Percentiles rank a stretch among this genome's conserved stretches.
Evolutionary conservation across 2,113 vertebrate species (phyloP).

Genomic region (Podilymbus podiceps): DNA sequence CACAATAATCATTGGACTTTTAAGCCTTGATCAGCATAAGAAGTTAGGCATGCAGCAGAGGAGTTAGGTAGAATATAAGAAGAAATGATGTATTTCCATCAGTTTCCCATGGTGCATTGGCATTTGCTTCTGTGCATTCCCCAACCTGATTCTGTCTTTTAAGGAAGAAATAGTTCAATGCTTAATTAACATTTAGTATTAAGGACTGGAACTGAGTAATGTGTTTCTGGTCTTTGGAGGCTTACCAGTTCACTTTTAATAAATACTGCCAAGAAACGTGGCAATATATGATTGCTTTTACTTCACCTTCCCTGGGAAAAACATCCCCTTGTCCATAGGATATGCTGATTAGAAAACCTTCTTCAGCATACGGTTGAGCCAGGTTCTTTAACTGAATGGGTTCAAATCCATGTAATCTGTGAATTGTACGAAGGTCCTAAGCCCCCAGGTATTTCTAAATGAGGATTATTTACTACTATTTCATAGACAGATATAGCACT

Average conservation of each 20-base stretch:
- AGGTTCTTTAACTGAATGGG: background rate
- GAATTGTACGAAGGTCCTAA: background rate
- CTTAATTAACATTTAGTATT: background rate
- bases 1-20: background rate
- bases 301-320: accelerated
- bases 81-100: background rate
- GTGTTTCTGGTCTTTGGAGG: background rate
- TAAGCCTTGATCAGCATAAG: background rate
- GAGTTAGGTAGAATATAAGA: background rate
- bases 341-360: background rate
- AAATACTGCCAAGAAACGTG: background rate
- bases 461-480: background rate
- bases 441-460: background rate
- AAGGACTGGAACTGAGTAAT: background rate
- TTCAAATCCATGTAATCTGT: background rate
- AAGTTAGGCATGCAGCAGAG: background rate
- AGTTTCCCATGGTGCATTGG: background rate
- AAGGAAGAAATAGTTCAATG: background rate
- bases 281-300: background rate
- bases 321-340: background rate
- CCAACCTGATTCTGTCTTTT: background rate
- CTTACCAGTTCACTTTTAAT: background rate
- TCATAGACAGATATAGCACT: background rate
- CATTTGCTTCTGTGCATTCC: background rate
- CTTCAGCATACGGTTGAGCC: background rate